phyloP scores from a whole-genome alignment of 2,113 vertebrate genomes.

The Emberiza fucata region DNA sequence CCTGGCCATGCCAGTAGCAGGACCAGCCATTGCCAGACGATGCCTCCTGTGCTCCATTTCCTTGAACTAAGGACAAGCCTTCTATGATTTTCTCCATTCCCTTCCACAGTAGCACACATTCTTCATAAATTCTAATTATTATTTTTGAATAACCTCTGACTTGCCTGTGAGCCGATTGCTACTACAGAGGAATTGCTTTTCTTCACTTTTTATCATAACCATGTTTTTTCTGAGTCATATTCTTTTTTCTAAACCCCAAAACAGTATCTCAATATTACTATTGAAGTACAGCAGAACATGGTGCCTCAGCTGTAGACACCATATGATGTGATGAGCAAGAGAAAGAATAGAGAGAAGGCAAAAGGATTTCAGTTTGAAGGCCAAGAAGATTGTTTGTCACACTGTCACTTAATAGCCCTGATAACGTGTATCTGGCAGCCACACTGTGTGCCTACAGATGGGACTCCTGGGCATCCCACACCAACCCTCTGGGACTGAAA shows the following conservation, averaged over 20 bases:
- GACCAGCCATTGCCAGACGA: neutral
- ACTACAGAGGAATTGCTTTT: neutral
- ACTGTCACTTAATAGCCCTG: neutral
- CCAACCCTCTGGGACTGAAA: neutral
- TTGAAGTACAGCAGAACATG: neutral
- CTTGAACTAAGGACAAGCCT: neutral
- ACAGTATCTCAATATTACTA: neutral
- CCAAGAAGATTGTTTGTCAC: neutral
- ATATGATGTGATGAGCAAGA: neutral
- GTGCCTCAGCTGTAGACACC: neutral
- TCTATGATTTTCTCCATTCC: neutral
- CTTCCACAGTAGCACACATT: neutral
- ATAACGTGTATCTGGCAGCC: neutral
- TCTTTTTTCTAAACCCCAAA: neutral
- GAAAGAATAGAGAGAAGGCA: neutral
- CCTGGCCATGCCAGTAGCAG: neutral
- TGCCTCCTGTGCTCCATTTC: fast-evolving
- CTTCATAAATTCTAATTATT: neutral
- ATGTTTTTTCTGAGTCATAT: neutral
- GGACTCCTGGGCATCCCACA: neutral
- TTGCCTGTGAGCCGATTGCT: neutral
- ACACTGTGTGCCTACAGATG: neutral
- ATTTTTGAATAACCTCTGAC: neutral
- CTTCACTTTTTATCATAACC: neutral
- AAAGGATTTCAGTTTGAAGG: neutral